Evolutionary conservation across 53 echinoderm and acorn worm genomes (phyloP).

Genomic region (Antedon mediterranea): DNA sequence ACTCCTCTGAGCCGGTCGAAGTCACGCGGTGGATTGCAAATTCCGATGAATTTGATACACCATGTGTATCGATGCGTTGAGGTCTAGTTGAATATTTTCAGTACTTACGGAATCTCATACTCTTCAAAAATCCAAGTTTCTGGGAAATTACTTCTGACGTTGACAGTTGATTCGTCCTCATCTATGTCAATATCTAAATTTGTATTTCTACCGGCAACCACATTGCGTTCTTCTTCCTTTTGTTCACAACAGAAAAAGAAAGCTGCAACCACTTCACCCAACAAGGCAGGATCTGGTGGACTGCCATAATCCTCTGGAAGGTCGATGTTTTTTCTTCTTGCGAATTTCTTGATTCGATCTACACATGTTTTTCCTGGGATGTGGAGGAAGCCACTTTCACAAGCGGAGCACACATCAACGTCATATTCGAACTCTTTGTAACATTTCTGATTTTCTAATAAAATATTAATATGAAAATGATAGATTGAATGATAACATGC

Average conservation of each 20-base stretch:
- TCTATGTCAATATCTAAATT: not conserved
- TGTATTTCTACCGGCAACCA: not conserved
- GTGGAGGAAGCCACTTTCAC: not conserved
- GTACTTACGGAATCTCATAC: constrained; percentile 50
- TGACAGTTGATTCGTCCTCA: not conserved
- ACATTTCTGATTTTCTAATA: not conserved
- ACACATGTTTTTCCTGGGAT: not conserved
- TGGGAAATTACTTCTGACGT: constrained; percentile 27
- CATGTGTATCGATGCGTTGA: no score
- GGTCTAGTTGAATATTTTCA: no score
- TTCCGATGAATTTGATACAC: no score
- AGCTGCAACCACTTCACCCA: not conserved
- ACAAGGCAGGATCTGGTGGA: not conserved
- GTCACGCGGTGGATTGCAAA: no score
- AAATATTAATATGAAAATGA: no score
- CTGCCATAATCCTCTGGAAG: not conserved
- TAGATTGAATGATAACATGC: no score
- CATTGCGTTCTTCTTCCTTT: not conserved
- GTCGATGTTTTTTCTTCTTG: not conserved
- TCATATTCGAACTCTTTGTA: not conserved
- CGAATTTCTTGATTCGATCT: not conserved
- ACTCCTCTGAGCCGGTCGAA: no score
- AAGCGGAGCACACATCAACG: not conserved
- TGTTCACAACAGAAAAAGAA: constrained; percentile 19
- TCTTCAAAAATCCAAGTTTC: constrained; percentile 85